Evolutionary conservation across 1,140 invertebrate genomes (phyloP), one percentile per base, ranked within the genome.

Genomic region (Brachionus plicatilis): DNA sequence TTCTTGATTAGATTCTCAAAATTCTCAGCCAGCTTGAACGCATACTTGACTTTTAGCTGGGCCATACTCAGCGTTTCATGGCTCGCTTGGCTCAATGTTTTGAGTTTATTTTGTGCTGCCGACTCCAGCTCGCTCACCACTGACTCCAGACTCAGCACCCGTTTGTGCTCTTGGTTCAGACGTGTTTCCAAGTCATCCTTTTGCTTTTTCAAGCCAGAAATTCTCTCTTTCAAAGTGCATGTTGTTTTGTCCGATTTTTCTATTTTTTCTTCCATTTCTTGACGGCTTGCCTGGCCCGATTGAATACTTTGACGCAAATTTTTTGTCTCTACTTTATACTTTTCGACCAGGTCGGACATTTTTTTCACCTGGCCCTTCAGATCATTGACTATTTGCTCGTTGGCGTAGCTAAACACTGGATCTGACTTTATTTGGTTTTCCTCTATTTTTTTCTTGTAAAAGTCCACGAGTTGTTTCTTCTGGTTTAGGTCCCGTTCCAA

Each of bases 391-490:
- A 50, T 14, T 11, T 50, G 45, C 9, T 76, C 43, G 20, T 29
- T 76, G 27, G 41, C n/a, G 14, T 50, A 76, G 27, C 20, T 50
- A 4, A 50, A 27, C 4, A 50, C n/a, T 3, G 17, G 17, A 50
- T 76, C 45, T 27, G 72, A 20, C 50, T 76, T 76, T 12, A 76
- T 11, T 50, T 76, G 43, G 14, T 29, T 76, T 27, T 76, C 72
- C 12, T 76, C 72, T 14, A 76, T 14, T n/a, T 76, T 76, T 29
- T 76, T 76, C 20, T 76, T 76, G 43, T 76, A 76, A 76, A 76
- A 76, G 1, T 76, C 72, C 27, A 76, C 72, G 0, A 76, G 27
- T 29, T 76, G 72, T 47, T 76, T 76, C 24, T 76, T 76, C 43
- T 76, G 72, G 43, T 33, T 76, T 14, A 50, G 27, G 12, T 76